Base-by-base conservation (phyloP, 2,113 vertebrate genomes). In the Apus apus region DNA sequence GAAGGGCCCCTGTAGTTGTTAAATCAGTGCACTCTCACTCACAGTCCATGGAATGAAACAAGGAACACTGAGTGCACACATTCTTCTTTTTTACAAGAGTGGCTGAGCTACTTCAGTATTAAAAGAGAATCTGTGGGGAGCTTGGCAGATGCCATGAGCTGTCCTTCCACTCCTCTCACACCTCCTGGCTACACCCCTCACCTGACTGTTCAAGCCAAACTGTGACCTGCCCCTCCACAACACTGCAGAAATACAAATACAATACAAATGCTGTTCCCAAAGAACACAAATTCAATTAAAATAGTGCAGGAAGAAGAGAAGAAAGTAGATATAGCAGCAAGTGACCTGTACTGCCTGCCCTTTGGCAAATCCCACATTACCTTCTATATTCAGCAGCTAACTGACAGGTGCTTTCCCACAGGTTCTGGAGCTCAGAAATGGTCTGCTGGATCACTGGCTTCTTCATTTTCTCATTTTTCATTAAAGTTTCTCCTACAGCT, bases 321-420 rank as follows among this genome's bases (percentile, higher is more conserved):
- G 34, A 53, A 89, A 75, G 14, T 51, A 25, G 21, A 1, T 34
- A 46, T 0, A 85, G 26, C 5, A 64, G 9, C 20, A 83, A 72
- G n/a, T n/a, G 36, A 77, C 43, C 46, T 45, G 26, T 19, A 72
- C 0, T 66, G 29, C n/a, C 53, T 66, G 29, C n/a, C 53, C 64
- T n/a, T 65, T 68, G 20, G 54, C 45, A 82, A 82, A 64, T 57
- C 51, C 50, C n/a, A 73, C 57, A 34, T 94, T 98, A 98, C 98
- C 97, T 98, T 70, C 94, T 80, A 22, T 74, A 97, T 3, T 95
- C 97, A 72, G 83, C 53, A n/a, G 96, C 97, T 68, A 97, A 70
- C 34, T 51, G 95, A 81, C 97, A 89, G 6, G 94, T 67, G 32
- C 18, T 90, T 76, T 97, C 97, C 98, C 98, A 98, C 73, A 97